A percentile compares a stretch with the other conserved stretches of the same genome.
phyloP scores from a whole-genome alignment of 2,888 invertebrate species.

The Meliscaeva auricollis region DNA sequence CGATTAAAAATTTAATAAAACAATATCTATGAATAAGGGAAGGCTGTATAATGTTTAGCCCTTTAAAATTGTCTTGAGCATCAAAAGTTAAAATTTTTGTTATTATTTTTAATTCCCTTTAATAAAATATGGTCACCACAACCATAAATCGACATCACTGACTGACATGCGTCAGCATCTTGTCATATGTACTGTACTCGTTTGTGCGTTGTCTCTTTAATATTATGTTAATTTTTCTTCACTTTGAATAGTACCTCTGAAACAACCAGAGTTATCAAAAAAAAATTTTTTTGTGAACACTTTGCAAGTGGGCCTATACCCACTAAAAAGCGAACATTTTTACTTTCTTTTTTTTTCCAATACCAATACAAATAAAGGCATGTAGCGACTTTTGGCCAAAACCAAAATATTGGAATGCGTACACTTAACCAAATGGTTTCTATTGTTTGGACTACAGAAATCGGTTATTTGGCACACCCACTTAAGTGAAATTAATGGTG shows the following conservation, averaged over 20 bases:
- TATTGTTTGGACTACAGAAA: constrained; percentile 51
- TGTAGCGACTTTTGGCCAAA: constrained; percentile 39
- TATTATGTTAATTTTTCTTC: not conserved
- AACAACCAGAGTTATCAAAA: no score
- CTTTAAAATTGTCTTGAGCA: no score
- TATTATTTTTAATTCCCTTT: no score
- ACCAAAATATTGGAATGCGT: constrained; percentile 58
- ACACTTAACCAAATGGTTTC: constrained; percentile 57
- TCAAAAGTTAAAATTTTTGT: no score
- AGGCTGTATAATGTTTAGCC: no score
- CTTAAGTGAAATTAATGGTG: constrained; percentile 63
- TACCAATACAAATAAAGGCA: not conserved
- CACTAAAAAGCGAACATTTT: constrained; percentile 29
- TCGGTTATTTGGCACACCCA: constrained; percentile 62
- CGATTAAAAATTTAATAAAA: no score
- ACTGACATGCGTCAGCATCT: not conserved
- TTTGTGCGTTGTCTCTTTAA: not conserved
- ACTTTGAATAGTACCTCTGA: not conserved
- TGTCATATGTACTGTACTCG: not conserved
- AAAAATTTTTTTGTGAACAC: not conserved
- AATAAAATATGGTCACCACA: not conserved
- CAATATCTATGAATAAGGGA: no score
- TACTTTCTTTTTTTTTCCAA: constrained; percentile 61
- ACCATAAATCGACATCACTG: not conserved
- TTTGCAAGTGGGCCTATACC: constrained; percentile 20